Evolutionary conservation across 2,888 invertebrate genomes (phyloP), one percentile per base, ranked within the genome.

Genomic region (Torymus aiolomorphi): DNA sequence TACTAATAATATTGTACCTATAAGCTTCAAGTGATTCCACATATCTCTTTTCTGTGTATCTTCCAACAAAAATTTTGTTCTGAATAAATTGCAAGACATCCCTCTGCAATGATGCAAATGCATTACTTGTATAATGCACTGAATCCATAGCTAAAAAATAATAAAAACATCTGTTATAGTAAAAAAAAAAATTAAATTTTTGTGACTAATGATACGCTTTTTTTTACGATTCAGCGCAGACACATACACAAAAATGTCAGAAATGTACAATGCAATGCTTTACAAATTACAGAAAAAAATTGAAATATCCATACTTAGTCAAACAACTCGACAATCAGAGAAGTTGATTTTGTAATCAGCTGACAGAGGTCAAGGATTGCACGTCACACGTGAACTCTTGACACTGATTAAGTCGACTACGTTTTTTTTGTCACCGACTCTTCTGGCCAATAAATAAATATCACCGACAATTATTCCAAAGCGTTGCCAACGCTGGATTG

Each of bases 61-160:
- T 83, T n/a, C 87, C 87, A n/a, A 86, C 66, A 76, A 87, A 87
- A 31, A 87, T 71, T 81, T 84, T 85, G 24, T 83, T 66, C 18
- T 72, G 13, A 16, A 81, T 70, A 12, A 74, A 65, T 66, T 77
- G 18, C 16, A 54, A 16, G 18, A 74, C 14, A 13, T 77, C 49
- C 12, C 59, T 61, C 54, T 73, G 49, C 16, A 71, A 13, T 31
- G 59, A 16, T 63, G 8, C 16, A 49, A 76, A 16, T 12, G 63
- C 16, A 31, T 56, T 54, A 10, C 10, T n/a, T 61, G 13, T 24
- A 49, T n/a, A 52, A 11, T n/a, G 2, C 51, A 12, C 4, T 14
- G 56, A 12, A 42, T 65, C 49, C 62, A 73, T 73, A 20, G 2
- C 70, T 59, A n/a, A n/a, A n/a, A 18, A 14, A 61, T 8, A 49